Percentiles rank a stretch among this genome's conserved stretches.
phyloP scores from a whole-genome alignment of 2,797 vertebrate species.

The Micropoecilia bifurca region DNA sequence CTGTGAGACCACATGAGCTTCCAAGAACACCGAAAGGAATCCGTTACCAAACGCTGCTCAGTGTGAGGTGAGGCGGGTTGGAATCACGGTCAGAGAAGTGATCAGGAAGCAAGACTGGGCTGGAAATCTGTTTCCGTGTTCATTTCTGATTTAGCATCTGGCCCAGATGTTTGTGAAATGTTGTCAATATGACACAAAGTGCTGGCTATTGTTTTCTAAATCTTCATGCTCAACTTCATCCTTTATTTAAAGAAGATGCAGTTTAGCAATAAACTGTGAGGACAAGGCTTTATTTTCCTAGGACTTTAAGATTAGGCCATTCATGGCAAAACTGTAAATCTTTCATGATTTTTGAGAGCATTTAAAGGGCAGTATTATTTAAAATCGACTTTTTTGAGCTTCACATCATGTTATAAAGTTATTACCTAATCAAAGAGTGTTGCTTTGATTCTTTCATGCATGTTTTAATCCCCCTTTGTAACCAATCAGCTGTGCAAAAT shows the following conservation, averaged over 20 bases:
- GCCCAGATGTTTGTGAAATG: conserved; percentile 19
- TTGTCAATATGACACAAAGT: conserved; percentile 13
- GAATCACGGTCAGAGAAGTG: conserved; percentile 29
- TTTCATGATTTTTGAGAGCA: background rate
- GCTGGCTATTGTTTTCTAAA: conserved; percentile 2
- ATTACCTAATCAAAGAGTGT: too few relatives aligned
- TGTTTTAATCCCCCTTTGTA: too few relatives aligned
- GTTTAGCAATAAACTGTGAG: background rate
- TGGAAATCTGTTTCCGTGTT: conserved; percentile 24
- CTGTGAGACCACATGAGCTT: conserved; percentile 51
- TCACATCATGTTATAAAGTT: too few relatives aligned
- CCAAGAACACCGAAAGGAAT: conserved; percentile 60
- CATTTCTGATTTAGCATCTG: conserved; percentile 10
- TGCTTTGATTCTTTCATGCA: too few relatives aligned
- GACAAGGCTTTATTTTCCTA: background rate
- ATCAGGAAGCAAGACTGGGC: conserved; percentile 27
- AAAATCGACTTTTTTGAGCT: too few relatives aligned
- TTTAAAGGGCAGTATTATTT: background rate
- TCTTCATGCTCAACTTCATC: background rate
- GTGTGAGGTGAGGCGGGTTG: conserved; percentile 24
- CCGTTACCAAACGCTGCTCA: conserved; percentile 45
- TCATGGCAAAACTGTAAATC: background rate
- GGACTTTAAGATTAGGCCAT: background rate
- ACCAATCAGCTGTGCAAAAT: too few relatives aligned
- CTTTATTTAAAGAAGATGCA: background rate